Evolutionary conservation across 2,113 vertebrate genomes (phyloP), one percentile per base, ranked within the genome.

Genomic region (Triplophysa tibetana): DNA sequence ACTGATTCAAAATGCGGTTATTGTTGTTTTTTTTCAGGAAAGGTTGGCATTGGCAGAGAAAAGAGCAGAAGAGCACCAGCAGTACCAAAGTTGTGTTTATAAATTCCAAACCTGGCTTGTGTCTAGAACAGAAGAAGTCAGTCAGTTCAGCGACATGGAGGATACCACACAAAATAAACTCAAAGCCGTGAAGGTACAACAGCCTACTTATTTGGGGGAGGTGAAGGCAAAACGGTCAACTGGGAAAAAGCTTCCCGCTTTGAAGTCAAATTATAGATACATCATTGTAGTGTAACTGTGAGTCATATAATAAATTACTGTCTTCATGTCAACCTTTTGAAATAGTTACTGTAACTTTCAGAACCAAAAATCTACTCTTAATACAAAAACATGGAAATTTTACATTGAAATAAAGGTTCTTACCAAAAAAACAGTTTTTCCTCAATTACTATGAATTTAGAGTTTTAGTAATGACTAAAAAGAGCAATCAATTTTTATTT

Each of bases 101-200:
- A 88, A 89, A 83, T 97, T 98, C 88, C 94, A 93, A 74, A 87
- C 75, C 1, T 98, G 96, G 96, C 91, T 98, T 85, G 86, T 89
- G 23, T 85, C 83, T 0, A 91, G 93, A 82, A 92, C 89, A 19
- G 92, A 95, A 82, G 94, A 92, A 85, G 87, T 96, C 16, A 93
- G 90, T 7, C 19, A 84, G 78, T 95, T 94, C 82, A 67, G 89
- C 85, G 89, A 91, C 72, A 77, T 19, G 58, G 85, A 89, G 12
- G 86, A 89, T 56, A 70, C 84, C 0, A 58, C 86, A 0, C 89
- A 92, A 80, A 83, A 89, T 66, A 94, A 91, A 33, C 91, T 97
- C 60, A 91, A 87, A 23, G 72, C 85, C 0, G 81, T 98, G 78
- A 91, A 95, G 93, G 97, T 99, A 91, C 78, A 33, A 2, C 60